These are phyloP conservation scores for Archocentrus centrarchus DNA, from an alignment of 2,113 vertebrate species.

Conservation along the genomic window DNA sequence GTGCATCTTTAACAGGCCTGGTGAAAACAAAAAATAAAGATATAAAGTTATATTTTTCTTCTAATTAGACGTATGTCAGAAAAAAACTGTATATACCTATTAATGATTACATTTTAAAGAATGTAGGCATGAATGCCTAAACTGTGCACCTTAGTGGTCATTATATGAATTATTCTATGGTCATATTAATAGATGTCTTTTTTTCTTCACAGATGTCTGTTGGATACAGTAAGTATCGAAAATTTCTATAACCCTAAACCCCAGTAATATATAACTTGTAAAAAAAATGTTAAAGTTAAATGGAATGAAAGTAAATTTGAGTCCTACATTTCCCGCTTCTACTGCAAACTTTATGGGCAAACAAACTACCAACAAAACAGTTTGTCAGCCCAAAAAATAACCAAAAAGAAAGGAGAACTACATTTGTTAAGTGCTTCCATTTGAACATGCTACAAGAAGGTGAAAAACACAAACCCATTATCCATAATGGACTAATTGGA, in stretches of 20 bases:
- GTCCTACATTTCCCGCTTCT: too few species aligned
- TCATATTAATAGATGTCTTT: too few species aligned
- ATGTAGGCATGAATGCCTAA: background rate
- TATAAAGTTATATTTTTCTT: background rate
- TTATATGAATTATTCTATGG: rapidly evolving
- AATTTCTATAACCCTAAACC: background rate
- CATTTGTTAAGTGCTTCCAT: background rate
- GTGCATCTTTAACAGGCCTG: slow-evolving; percentile 97
- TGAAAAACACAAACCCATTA: too few species aligned
- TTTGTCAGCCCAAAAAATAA: too few species aligned
- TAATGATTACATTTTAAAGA: background rate
- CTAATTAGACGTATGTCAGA: background rate
- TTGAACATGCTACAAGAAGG: too few species aligned
- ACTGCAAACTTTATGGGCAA: too few species aligned
- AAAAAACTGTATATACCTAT: background rate
- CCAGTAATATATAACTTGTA: background rate
- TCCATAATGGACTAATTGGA: too few species aligned
- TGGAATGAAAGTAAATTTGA: too few species aligned
- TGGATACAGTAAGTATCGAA: background rate
- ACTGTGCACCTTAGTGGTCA: background rate
- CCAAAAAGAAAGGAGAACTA: too few species aligned
- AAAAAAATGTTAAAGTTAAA: background rate
- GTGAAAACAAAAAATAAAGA: slow-evolving; percentile 24
- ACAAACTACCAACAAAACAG: too few species aligned
- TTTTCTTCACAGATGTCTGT: rapidly evolving